Base-by-base conservation (phyloP, 2,797 vertebrate genomes). In the Phalloptychus januarius region DNA sequence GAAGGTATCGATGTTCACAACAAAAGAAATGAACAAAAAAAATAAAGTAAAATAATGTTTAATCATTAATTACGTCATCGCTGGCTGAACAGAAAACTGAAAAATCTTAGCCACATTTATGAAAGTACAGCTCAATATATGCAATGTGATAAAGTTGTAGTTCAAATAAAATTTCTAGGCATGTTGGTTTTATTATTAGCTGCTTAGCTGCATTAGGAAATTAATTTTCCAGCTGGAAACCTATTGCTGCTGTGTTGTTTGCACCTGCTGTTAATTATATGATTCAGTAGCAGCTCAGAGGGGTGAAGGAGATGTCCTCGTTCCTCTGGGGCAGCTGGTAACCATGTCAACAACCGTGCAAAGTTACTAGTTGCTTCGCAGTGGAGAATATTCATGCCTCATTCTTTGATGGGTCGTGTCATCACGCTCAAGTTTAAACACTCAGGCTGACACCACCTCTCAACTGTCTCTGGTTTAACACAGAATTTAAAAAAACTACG, bases 251-350 rank as follows among this genome's bases (percentile, higher is more conserved):
- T 12, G 78, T 78, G 92, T 38, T 91, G 93, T 93, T 54, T 83
- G 90, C 93, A 73, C 84, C 86, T 81, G 79, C 44, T 50, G 75
- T 93, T 95, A 94, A 93, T 94, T 93, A 95, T 93, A 87, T 77
- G 86, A 90, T 72, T 86, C 83, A 78, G 44, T 81, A 79, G 72
- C 74, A 1, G 83, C 84, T 75, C 73, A 73, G 23, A 79, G 69
- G 46, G 56, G 88, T 80, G 78, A 88, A 85, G 83, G 86, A 86
- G 81, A 83, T 71, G 84, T 78, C 80, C 83, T 58, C 20, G 74
- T 80, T 87, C 80, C 87, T 86, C 78, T 74, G 65, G 86, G 85
- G 84, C 38, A 52, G 83, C 83, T 42, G 16, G 75, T 79, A 81
- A 80, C 44, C 72, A 45, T 87, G 86, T 94, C 93, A 93, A n/a